phyloP scores from a whole-genome alignment of 2,797 vertebrate species.

The Coendou prehensilis region DNA sequence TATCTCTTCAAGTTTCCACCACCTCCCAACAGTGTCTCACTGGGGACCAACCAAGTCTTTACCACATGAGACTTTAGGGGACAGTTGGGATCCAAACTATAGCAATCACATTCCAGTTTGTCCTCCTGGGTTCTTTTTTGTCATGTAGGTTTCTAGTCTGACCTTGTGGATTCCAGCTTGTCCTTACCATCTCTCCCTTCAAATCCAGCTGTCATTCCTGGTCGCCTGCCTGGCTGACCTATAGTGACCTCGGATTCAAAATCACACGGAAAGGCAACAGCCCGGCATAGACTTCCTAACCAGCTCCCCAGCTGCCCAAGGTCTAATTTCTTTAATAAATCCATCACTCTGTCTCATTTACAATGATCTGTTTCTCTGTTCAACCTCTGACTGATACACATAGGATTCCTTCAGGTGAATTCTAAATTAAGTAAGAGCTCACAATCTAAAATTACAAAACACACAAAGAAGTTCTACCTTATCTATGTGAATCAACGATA shows the following conservation, averaged over 20 bases:
- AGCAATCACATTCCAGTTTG: not conserved
- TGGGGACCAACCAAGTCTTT: not conserved
- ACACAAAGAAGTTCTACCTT: not conserved
- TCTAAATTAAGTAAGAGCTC: not conserved
- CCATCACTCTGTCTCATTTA: not conserved
- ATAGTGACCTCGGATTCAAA: not conserved
- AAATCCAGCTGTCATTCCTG: not conserved
- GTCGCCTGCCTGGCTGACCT: not conserved
- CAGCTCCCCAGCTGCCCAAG: not conserved
- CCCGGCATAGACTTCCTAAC: not conserved
- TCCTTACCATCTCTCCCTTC: not conserved
- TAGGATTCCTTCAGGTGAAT: not conserved
- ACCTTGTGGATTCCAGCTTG: not conserved
- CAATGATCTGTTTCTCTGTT: not conserved
- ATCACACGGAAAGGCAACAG: not conserved
- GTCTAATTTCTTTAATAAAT: not conserved
- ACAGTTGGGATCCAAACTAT: not conserved
- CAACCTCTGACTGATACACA: not conserved
- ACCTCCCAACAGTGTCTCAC: not conserved
- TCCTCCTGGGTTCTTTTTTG: not conserved
- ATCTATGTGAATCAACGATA: not conserved
- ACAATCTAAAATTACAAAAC: slow-evolving; percentile 28
- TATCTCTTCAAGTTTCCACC: not conserved
- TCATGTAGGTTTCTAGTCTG: not conserved
- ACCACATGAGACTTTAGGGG: not conserved